Conservation (phyloP, 2,888 invertebrate genomes). For the Bimastos eiseni region DNA sequence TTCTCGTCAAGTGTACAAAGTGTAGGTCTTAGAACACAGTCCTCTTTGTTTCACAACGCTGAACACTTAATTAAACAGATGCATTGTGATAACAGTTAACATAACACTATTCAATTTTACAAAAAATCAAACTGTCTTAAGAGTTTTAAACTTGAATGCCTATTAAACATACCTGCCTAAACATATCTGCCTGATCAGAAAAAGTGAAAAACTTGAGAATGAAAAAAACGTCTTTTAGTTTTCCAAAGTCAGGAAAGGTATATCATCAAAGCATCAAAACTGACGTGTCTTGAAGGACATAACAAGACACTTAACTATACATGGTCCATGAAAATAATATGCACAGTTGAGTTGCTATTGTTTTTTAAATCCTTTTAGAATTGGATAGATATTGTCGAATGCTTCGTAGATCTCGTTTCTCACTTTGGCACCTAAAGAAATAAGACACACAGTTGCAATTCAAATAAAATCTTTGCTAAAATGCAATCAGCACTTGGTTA, state of each 20-base stretch:
- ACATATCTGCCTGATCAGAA: background rate
- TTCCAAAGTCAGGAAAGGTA: background rate
- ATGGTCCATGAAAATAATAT: background rate
- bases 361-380: slow-evolving; percentile 88
- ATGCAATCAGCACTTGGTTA: background rate
- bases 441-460: slow-evolving; percentile 72
- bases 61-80: background rate
- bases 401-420: slow-evolving; percentile 89
- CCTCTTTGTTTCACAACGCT: background rate
- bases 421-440: slow-evolving; percentile 80
- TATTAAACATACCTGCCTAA: background rate
- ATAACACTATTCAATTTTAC: background rate
- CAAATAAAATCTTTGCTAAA: slow-evolving; percentile 49
- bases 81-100: background rate
- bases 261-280: background rate
- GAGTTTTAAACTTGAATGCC: background rate
- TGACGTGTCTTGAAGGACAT: background rate
- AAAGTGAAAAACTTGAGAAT: background rate
- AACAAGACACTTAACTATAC: background rate
- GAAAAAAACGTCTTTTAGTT: background rate
- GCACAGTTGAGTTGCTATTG: slow-evolving; percentile 33
- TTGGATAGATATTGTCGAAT: slow-evolving; percentile 90
- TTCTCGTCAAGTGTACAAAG: background rate
- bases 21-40: background rate
- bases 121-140: background rate